Percentiles rank a stretch among this genome's conserved stretches.
These are phyloP conservation scores for Rhea americana DNA, from an alignment of 2,113 vertebrate species.

Conservation along the genomic window DNA sequence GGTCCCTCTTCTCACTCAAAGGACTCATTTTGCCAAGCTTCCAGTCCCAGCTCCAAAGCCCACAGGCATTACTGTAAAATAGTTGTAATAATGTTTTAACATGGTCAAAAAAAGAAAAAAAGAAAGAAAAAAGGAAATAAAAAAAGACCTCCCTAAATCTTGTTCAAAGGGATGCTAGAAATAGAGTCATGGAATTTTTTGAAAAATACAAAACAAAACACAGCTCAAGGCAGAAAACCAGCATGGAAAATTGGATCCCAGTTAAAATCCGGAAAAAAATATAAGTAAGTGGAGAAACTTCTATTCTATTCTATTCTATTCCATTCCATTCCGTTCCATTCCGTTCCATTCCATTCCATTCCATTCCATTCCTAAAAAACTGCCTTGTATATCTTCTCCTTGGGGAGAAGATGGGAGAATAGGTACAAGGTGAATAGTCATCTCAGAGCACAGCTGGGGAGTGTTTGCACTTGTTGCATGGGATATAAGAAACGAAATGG, in stretches of 20 bases:
- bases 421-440: neutral
- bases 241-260: conserved; percentile 55
- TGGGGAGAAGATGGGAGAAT: neutral
- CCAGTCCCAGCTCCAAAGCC: neutral
- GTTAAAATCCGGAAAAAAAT: conserved; percentile 47
- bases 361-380: conserved; percentile 38
- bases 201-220: conserved; percentile 65
- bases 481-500: neutral
- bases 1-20: conserved; percentile 21
- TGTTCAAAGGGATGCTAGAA: conserved; percentile 58
- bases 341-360: no score
- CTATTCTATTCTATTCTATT: conserved; percentile 29
- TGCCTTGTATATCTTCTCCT: neutral
- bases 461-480: neutral
- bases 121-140: neutral
- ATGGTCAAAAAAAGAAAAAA: neutral
- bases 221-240: conserved; percentile 49
- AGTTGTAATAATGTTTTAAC: conserved; percentile 52
- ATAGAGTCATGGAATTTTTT: conserved; percentile 63
- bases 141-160: conserved; percentile 59
- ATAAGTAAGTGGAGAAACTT: conserved; percentile 49
- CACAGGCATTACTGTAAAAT: conserved; percentile 40
- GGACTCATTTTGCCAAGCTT: conserved; percentile 37
- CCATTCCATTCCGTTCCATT: neutral
- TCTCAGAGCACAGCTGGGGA: neutral